Evolutionary conservation across 1,140 invertebrate species (phyloP).

Genomic region (Ceratitis capitata): DNA sequence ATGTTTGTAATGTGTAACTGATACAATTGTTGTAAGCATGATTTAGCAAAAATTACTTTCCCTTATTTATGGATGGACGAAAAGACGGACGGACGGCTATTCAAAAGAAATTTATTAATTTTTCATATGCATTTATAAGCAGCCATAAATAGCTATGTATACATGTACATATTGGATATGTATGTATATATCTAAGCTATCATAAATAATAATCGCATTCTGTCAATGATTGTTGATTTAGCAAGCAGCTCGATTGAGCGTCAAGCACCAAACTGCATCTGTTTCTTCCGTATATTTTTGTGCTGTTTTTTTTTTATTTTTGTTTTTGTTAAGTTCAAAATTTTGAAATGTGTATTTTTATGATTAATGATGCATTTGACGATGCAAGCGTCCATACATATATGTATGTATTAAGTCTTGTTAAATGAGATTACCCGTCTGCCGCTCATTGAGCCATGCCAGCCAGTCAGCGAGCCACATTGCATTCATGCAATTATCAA

Average conservation of each 20-base stretch:
- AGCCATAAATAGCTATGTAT: not conserved
- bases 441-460: too few species aligned
- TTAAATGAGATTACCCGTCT: not conserved
- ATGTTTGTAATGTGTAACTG: not conserved
- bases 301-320: not conserved
- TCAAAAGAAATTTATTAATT: conserved; percentile 31
- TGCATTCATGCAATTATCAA: not conserved
- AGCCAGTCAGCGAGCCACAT: not conserved
- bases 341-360: conserved; percentile 7
- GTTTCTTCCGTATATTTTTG: not conserved
- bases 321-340: not conserved
- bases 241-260: not conserved
- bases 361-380: conserved; percentile 7
- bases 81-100: not conserved
- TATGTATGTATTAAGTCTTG: not conserved
- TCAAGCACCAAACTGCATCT: not conserved
- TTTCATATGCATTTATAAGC: not conserved
- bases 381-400: not conserved
- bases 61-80: not conserved
- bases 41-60: not conserved
- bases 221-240: conserved; percentile 11
- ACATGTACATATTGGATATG: not conserved
- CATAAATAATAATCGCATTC: conserved; percentile 28
- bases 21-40: not conserved
- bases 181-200: not conserved